These are phyloP conservation scores for Drosophila insularis DNA, from an alignment of 1,140 invertebrate genomes.

Conservation along the genomic window DNA sequence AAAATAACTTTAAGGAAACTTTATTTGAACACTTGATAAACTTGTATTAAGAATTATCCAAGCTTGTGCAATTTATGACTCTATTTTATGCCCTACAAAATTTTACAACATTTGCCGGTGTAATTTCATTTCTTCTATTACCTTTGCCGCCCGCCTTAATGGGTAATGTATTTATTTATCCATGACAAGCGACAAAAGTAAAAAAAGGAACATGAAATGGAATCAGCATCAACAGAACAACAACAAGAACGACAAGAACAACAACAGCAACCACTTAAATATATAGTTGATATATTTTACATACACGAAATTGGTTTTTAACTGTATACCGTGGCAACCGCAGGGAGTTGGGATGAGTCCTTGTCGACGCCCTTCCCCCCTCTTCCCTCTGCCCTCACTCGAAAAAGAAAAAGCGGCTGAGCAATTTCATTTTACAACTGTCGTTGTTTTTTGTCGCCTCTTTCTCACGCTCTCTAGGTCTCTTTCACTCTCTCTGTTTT, in stretches of 20 bases:
- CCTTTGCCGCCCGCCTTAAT: slow-evolving; percentile 51
- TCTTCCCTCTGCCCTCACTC: neutral
- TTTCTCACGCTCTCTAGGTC: slow-evolving; percentile 4
- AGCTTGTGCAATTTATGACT: neutral
- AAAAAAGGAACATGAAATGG: slow-evolving; percentile 21
- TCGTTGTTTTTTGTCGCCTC: slow-evolving; percentile 62
- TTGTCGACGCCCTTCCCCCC: slow-evolving; percentile 22
- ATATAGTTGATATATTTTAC: slow-evolving; percentile 80
- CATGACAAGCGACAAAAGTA: slow-evolving; percentile 64
- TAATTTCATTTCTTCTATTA: slow-evolving; percentile 31
- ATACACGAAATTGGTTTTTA: slow-evolving; percentile 80
- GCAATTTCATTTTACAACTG: slow-evolving; percentile 78
- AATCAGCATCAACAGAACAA: slow-evolving; percentile 36
- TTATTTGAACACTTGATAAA: neutral
- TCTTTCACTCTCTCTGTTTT: slow-evolving; percentile 47
- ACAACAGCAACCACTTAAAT: slow-evolving; percentile 65
- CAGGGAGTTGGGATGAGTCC: slow-evolving; percentile 28
- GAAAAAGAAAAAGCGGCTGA: slow-evolving; percentile 40
- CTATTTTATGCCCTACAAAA: slow-evolving; percentile 12
- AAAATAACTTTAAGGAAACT: neutral
- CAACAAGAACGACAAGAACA: slow-evolving; percentile 1
- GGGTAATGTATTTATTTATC: slow-evolving; percentile 67
- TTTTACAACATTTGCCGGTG: slow-evolving; percentile 33
- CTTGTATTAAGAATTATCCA: neutral
- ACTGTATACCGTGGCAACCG: slow-evolving; percentile 62